phyloP scores from a whole-genome alignment of 2,113 vertebrate genomes.

The Todiramphus saurophagus region DNA sequence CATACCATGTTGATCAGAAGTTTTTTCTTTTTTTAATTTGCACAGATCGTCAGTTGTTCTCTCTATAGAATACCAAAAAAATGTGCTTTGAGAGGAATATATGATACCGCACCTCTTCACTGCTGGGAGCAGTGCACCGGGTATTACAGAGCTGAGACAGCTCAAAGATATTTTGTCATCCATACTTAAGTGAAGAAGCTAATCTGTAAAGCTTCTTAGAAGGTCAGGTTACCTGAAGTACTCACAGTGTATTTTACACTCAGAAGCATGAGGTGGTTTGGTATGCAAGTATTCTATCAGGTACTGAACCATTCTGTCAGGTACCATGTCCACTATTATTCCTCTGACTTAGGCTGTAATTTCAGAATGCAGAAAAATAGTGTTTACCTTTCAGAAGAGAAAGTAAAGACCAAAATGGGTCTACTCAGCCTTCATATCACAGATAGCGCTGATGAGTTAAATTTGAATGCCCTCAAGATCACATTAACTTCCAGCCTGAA shows the following conservation, averaged over 20 bases:
- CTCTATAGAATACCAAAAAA: not conserved
- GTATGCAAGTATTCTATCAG: not conserved
- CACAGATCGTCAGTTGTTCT: not conserved
- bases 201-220: conserved; percentile 30
- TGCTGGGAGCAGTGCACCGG: not conserved
- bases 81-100: not conserved
- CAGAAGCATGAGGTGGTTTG: not conserved
- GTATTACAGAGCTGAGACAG: not conserved
- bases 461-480: not conserved
- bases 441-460: not conserved
- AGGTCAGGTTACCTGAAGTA: not conserved
- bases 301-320: not conserved
- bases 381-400: not conserved
- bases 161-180: not conserved
- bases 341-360: not conserved
- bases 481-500: not conserved
- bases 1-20: not conserved
- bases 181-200: not conserved
- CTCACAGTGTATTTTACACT: not conserved
- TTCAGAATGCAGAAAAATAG: not conserved
- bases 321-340: not conserved
- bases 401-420: not conserved
- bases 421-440: not conserved
- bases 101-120: not conserved
- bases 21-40: not conserved